Percentiles rank a stretch among this genome's conserved stretches.
Evolutionary conservation across 30 jellyfish, hydroid and myxozoan species (phyloP).

Genomic region (Catostylus mosaicus): DNA sequence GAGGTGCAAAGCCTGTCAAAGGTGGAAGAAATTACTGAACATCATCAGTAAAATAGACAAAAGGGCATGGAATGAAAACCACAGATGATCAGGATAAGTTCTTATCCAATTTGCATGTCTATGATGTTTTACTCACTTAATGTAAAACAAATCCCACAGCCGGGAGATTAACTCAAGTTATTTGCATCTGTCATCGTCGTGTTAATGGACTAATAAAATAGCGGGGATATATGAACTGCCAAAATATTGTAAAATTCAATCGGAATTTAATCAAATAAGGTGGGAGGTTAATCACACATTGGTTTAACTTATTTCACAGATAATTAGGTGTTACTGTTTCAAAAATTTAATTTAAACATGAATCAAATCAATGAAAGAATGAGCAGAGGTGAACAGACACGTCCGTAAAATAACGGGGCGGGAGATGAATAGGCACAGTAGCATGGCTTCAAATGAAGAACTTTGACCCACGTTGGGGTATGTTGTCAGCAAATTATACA

Average conservation of each 20-base stretch:
- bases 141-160: slow-evolving; percentile 25
- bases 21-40: not conserved
- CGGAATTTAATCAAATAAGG: not conserved
- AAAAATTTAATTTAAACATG: too few relatives aligned
- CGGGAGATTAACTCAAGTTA: slow-evolving; percentile 14
- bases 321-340: not conserved
- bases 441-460: too few relatives aligned
- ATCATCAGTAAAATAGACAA: not conserved
- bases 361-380: too few relatives aligned
- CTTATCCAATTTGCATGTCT: slow-evolving; percentile 47
- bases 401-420: too few relatives aligned
- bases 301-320: not conserved
- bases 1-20: not conserved
- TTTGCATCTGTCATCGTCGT: slow-evolving; percentile 1
- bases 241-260: not conserved
- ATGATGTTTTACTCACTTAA: slow-evolving; percentile 4
- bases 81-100: not conserved
- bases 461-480: too few relatives aligned
- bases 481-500: too few relatives aligned
- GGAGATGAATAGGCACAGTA: too few relatives aligned
- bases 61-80: slow-evolving; percentile 10
- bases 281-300: not conserved
- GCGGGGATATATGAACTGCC: not conserved
- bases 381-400: too few relatives aligned
- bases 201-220: not conserved